phyloP scores from a whole-genome alignment of 2,797 vertebrate species.

The Eulemur mongoz region DNA sequence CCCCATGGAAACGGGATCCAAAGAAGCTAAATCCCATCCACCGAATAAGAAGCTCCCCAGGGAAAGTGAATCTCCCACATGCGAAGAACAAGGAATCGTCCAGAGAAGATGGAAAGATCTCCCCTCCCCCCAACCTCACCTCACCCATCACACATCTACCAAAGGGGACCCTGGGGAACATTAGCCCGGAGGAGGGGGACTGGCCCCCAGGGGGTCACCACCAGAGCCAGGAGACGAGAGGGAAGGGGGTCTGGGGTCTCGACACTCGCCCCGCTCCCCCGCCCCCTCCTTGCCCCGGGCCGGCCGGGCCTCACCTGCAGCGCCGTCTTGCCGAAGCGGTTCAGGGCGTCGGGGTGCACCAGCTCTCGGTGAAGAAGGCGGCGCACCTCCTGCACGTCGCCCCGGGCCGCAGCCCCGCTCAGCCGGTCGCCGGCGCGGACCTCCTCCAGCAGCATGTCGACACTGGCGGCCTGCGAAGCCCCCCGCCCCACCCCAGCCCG shows the following conservation, averaged over 20 bases:
- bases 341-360: slow-evolving; percentile 90
- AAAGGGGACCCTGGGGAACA: neutral
- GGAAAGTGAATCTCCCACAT: neutral
- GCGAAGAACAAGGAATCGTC: neutral
- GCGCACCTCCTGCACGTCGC: slow-evolving; percentile 88
- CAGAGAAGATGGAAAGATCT: neutral
- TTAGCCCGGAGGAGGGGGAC: neutral
- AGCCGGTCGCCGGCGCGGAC: slow-evolving; percentile 88
- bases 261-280: neutral
- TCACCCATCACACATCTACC: neutral
- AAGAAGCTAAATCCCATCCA: neutral
- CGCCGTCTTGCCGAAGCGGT: slow-evolving; percentile 92
- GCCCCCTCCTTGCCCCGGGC: neutral
- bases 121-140: neutral
- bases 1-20: neutral
- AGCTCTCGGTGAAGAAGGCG: slow-evolving; percentile 90
- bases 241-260: neutral
- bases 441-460: slow-evolving; percentile 89
- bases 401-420: slow-evolving; percentile 91
- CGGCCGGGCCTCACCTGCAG: slow-evolving; percentile 88
- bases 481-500: slow-evolving; percentile 7
- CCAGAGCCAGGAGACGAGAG: neutral
- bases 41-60: neutral
- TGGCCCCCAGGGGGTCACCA: neutral
- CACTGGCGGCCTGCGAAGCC: slow-evolving; percentile 24